Percentiles rank a stretch among this genome's conserved stretches.
phyloP scores from a whole-genome alignment of 2,113 vertebrate genomes.

The Collichthys lucidus region DNA sequence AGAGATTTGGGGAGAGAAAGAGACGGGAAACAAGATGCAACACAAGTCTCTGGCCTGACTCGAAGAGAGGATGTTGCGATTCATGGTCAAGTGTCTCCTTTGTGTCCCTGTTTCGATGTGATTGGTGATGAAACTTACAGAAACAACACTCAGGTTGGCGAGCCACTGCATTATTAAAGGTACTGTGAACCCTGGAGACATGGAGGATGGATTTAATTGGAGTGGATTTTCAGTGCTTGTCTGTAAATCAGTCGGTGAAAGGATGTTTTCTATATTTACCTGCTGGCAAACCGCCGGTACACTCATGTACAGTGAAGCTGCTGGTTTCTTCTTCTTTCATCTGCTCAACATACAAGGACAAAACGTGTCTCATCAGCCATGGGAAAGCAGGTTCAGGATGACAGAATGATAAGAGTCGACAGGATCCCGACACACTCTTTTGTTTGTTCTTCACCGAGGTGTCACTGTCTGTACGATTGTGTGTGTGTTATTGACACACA shows the following conservation, averaged over 20 bases:
- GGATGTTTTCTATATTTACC: not conserved
- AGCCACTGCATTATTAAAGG: not conserved
- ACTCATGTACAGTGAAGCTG: not conserved
- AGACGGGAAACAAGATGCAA: not conserved
- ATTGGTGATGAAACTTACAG: not conserved
- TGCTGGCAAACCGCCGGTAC: not conserved
- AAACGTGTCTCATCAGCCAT: not conserved
- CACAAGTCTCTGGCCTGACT: too few species aligned
- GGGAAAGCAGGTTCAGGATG: constrained; percentile 8
- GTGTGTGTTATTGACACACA: constrained; percentile 49
- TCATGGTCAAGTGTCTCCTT: not conserved
- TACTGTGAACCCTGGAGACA: not conserved
- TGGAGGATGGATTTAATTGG: not conserved
- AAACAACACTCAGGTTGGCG: not conserved
- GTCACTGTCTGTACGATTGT: not conserved
- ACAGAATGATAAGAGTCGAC: constrained; percentile 31
- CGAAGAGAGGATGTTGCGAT: not conserved
- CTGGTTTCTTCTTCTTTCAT: not conserved
- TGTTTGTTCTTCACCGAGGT: constrained; percentile 51
- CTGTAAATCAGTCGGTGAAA: not conserved
- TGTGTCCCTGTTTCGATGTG: too few species aligned
- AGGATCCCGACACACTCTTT: constrained; percentile 7
- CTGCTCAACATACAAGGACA: not conserved
- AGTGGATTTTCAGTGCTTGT: not conserved
- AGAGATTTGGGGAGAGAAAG: not conserved